A percentile compares a stretch with the other conserved stretches of the same genome.
Evolutionary conservation across 2,888 invertebrate species (phyloP).

Genomic region (Drosophila ustulata): DNA sequence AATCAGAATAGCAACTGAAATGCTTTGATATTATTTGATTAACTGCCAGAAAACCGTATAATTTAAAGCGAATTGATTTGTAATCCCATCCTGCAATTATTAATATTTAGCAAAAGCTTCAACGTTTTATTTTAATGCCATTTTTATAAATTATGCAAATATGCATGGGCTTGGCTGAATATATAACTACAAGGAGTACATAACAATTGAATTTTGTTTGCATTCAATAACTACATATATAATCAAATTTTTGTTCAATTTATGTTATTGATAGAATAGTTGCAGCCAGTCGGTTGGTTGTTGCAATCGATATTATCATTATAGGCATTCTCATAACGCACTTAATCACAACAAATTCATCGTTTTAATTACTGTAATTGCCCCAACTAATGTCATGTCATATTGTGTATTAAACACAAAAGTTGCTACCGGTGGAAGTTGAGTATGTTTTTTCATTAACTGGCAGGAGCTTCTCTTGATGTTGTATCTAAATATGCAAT

Average conservation of each 20-base stretch:
- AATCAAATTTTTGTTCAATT: conserved; percentile 4
- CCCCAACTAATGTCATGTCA: conserved; percentile 18
- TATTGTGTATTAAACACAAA: neutral
- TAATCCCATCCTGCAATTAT: neutral
- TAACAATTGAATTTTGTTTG: neutral
- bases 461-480: neutral
- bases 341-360: conserved; percentile 6
- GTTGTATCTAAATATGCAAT: neutral
- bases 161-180: neutral
- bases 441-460: neutral
- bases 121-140: neutral
- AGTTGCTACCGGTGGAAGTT: conserved; percentile 2
- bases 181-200: neutral
- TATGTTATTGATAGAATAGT: conserved; percentile 5
- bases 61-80: conserved; percentile 1
- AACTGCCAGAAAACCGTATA: neutral
- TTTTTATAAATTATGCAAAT: neutral
- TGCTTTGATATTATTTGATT: neutral
- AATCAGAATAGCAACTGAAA: neutral
- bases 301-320: conserved; percentile 1
- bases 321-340: neutral
- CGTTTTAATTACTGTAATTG: conserved; percentile 45
- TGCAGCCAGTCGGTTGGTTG: neutral
- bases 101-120: neutral
- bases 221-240: neutral